Evolutionary conservation across 2,888 invertebrate genomes (phyloP).

Genomic region (Oscheius sp.): DNA sequence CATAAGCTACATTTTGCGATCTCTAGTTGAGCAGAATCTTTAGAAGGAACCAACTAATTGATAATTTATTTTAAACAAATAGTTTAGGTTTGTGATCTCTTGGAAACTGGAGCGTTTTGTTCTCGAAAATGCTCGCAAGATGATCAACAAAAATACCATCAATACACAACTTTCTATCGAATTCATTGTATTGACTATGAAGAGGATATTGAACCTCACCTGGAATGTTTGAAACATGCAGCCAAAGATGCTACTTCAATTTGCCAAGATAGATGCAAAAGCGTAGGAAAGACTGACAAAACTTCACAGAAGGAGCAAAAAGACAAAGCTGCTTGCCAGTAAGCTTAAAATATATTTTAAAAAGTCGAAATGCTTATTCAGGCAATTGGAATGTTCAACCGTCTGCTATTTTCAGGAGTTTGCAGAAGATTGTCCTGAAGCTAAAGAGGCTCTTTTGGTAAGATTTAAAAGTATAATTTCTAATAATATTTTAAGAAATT

Average conservation of each 20-base stretch:
- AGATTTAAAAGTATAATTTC: not conserved
- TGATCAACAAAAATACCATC: constrained; percentile 51
- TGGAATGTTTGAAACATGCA: constrained; percentile 43
- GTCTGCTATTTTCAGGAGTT: constrained; percentile 66
- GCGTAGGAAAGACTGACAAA: constrained; percentile 41
- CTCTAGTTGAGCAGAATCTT: too few relatives aligned
- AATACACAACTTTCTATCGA: constrained; percentile 53
- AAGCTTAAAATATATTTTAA: not conserved
- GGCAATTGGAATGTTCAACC: constrained; percentile 64
- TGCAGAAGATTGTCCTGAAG: constrained; percentile 58
- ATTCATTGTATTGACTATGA: constrained; percentile 55
- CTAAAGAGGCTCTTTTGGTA: constrained; percentile 59
- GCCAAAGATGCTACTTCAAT: constrained; percentile 46
- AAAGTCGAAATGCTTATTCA: constrained; percentile 24
- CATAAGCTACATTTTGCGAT: too few relatives aligned
- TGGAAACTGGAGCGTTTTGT: constrained; percentile 49
- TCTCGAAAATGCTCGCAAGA: constrained; percentile 45
- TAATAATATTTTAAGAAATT: constrained; percentile 40
- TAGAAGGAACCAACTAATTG: too few relatives aligned
- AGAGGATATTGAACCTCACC: constrained; percentile 50
- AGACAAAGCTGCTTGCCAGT: constrained; percentile 43
- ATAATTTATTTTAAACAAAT: not conserved
- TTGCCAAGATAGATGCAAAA: constrained; percentile 49
- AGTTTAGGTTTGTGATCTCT: constrained; percentile 44
- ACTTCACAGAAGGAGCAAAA: constrained; percentile 40